A percentile compares a stretch with the other conserved stretches of the same genome.
Conservation (phyloP, 1,140 invertebrate genomes). For the Scaptomyza montana region DNA sequence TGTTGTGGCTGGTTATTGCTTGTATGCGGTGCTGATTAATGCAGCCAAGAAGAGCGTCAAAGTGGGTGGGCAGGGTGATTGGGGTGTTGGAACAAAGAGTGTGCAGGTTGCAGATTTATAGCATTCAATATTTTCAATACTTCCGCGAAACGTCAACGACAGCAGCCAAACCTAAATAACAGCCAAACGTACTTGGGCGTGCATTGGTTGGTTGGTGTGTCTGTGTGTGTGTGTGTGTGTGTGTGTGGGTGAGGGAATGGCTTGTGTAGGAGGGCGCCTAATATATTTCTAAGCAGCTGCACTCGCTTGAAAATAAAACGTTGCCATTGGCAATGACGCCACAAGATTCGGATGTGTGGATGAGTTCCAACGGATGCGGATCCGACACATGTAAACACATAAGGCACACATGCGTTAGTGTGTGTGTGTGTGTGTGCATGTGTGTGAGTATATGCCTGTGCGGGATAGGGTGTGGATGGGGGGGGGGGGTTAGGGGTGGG, state of each 20-base stretch:
- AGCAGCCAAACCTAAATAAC: no score
- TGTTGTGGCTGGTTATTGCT: no score
- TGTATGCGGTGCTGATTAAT: no score
- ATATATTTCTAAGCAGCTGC: constrained; percentile 67
- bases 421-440: background rate
- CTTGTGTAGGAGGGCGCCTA: constrained; percentile 8
- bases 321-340: constrained; percentile 58
- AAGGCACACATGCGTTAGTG: background rate
- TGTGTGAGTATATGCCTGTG: background rate
- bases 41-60: no score
- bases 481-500: background rate
- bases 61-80: no score
- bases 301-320: constrained; percentile 58
- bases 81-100: no score
- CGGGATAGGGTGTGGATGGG: background rate
- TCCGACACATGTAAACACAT: constrained; percentile 68
- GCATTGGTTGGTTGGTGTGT: background rate
- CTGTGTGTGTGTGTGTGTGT: background rate
- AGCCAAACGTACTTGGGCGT: background rate
- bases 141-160: no score
- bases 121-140: no score
- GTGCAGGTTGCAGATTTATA: no score
- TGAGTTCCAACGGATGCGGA: constrained; percentile 63
- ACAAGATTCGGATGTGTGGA: constrained; percentile 62
- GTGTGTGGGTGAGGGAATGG: background rate